Evolutionary conservation across 1,140 invertebrate genomes (phyloP).

Genomic region (Pseudomyrmex gracilis): DNA sequence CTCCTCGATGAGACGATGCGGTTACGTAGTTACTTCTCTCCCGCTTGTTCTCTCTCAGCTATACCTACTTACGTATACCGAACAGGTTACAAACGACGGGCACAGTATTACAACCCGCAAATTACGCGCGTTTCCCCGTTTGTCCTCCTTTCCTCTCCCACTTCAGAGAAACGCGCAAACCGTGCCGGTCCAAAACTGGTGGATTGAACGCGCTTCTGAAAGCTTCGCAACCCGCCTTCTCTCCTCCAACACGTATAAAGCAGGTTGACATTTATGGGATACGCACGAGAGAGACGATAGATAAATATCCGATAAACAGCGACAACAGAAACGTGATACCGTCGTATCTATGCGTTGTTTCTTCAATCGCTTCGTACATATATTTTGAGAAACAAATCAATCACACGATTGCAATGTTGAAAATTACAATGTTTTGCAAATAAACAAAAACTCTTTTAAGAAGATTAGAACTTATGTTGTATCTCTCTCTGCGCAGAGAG

Average conservation of each 20-base stretch:
- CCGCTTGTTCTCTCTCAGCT: conserved; percentile 43
- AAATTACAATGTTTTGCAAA: no score
- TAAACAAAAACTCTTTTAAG: neutral
- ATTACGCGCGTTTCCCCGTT: conserved; percentile 65
- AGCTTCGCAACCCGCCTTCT: conserved; percentile 34
- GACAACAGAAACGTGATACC: no score
- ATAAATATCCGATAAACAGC: no score
- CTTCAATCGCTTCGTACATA: no score
- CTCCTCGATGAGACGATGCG: conserved; percentile 72
- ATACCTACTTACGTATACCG: conserved; percentile 73
- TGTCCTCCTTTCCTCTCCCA: neutral
- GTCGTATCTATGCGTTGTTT: no score
- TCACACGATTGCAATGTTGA: no score
- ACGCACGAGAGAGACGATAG: neutral
- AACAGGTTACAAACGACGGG: conserved; percentile 76
- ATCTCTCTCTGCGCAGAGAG: neutral
- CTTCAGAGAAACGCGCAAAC: conserved; percentile 68
- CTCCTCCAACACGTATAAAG: conserved; percentile 23
- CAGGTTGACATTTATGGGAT: conserved; percentile 14
- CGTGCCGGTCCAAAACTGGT: conserved; percentile 62
- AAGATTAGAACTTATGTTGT: neutral
- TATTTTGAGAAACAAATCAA: no score
- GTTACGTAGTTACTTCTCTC: conserved; percentile 72
- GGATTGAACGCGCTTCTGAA: conserved; percentile 66
- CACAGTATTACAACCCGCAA: conserved; percentile 77